Conservation (phyloP, 2,113 vertebrate species). For the Megaceryle maxima region DNA sequence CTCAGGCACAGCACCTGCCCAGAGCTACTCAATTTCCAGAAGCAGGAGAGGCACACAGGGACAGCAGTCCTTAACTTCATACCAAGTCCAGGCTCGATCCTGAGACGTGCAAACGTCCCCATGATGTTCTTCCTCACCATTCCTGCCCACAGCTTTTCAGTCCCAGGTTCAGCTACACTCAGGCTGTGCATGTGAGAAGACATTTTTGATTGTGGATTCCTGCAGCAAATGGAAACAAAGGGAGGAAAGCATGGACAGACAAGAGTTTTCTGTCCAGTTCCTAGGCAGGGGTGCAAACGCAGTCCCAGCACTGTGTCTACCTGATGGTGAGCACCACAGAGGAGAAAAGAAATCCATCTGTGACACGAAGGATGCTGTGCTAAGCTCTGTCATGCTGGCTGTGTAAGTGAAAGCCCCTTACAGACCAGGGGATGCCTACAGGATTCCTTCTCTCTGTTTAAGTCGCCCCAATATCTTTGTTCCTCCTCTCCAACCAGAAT, state of each 20-base stretch:
- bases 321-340: not conserved
- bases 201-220: not conserved
- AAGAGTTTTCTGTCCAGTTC: not conserved
- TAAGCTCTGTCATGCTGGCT: not conserved
- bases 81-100: not conserved
- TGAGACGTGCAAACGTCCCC: not conserved
- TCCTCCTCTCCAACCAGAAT: not conserved
- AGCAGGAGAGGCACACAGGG: not conserved
- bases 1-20: not conserved
- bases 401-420: not conserved
- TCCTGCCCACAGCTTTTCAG: not conserved
- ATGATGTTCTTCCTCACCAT: not conserved
- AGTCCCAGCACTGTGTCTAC: not conserved
- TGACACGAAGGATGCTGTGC: not conserved
- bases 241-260: not conserved
- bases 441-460: not conserved
- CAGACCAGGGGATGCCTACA: not conserved
- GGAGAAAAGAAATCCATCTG: not conserved
- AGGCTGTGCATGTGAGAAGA: not conserved
- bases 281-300: not conserved
- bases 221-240: not conserved
- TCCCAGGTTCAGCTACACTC: not conserved
- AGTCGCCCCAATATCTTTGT: not conserved
- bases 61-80: not conserved
- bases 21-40: not conserved